phyloP scores from a whole-genome alignment of 2,113 vertebrate species.

The Pristiophorus japonicus region DNA sequence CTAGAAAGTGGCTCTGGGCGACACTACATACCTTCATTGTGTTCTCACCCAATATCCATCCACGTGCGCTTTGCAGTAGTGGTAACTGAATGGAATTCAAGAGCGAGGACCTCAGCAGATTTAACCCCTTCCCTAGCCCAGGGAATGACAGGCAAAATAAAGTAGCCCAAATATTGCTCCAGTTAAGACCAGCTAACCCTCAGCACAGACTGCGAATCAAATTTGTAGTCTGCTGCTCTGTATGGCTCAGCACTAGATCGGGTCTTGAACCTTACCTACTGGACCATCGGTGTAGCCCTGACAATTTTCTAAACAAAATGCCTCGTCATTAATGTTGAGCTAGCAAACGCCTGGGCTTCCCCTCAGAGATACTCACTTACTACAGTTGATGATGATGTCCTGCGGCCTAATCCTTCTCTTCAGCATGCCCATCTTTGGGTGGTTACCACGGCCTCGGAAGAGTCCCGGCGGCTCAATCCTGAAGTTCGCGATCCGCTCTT shows the following conservation, averaged over 20 bases:
- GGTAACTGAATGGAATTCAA: not conserved
- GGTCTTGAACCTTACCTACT: not conserved
- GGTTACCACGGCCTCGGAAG: slow-evolving; percentile 87
- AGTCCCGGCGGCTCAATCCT: slow-evolving; percentile 91
- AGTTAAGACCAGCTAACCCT: not conserved
- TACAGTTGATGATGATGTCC: slow-evolving; percentile 95
- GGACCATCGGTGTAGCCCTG: not conserved
- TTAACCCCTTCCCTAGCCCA: not conserved
- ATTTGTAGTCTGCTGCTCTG: not conserved
- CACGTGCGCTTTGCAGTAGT: not conserved
- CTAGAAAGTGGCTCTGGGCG: not conserved
- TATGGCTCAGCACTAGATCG: too few species aligned
- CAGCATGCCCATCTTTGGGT: slow-evolving; percentile 95
- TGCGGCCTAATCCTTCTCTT: slow-evolving; percentile 85
- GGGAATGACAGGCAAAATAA: not conserved
- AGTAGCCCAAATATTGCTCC: not conserved
- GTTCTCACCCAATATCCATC: not conserved
- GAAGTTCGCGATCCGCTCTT: slow-evolving; percentile 91
- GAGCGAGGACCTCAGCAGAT: not conserved
- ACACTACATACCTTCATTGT: too few species aligned
- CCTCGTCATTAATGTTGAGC: not conserved
- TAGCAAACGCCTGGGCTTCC: not conserved
- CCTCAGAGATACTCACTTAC: slow-evolving; percentile 70
- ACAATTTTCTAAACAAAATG: not conserved
- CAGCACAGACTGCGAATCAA: not conserved